Evolutionary conservation across 2,113 vertebrate genomes (phyloP).

Genomic region (Henicopernis longicauda): DNA sequence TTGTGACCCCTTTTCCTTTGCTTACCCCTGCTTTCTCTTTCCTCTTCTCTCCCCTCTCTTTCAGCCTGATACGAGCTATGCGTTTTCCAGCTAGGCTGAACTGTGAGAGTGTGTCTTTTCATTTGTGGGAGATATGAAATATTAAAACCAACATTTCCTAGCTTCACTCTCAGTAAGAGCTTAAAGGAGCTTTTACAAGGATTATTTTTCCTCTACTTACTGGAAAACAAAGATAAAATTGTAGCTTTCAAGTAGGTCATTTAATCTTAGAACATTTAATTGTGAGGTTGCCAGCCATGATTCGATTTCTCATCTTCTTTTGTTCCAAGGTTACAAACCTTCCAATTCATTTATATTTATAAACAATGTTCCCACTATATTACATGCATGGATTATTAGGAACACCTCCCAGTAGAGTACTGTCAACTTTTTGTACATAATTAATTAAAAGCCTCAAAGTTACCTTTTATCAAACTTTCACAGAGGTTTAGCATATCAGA

Average conservation of each 20-base stretch:
- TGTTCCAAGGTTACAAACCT: constrained; percentile 72
- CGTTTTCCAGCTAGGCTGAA: background rate
- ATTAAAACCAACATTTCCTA: constrained; percentile 28
- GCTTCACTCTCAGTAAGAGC: background rate
- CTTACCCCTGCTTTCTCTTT: background rate
- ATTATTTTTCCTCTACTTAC: constrained; percentile 40
- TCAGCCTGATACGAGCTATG: background rate
- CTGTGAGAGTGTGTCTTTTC: background rate
- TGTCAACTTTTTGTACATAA: constrained; percentile 70
- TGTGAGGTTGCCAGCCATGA: constrained; percentile 55
- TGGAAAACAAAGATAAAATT: constrained; percentile 73
- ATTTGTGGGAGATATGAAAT: constrained; percentile 41
- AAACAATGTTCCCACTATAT: constrained; percentile 68
- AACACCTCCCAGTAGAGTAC: constrained; percentile 65
- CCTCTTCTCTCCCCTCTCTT: background rate
- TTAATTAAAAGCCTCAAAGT: constrained; percentile 74
- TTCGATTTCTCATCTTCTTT: constrained; percentile 67
- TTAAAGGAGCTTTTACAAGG: constrained; percentile 28
- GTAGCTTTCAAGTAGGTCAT: constrained; percentile 66
- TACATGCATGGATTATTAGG: constrained; percentile 70
- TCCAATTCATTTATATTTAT: constrained; percentile 73
- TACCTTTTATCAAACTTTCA: constrained; percentile 72
- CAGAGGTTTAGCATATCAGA: constrained; percentile 64
- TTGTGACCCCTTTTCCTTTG: background rate
- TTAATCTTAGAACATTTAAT: constrained; percentile 62